phyloP scores from a whole-genome alignment of 1,140 invertebrate species.

The Drosophila pseudoobscura region DNA sequence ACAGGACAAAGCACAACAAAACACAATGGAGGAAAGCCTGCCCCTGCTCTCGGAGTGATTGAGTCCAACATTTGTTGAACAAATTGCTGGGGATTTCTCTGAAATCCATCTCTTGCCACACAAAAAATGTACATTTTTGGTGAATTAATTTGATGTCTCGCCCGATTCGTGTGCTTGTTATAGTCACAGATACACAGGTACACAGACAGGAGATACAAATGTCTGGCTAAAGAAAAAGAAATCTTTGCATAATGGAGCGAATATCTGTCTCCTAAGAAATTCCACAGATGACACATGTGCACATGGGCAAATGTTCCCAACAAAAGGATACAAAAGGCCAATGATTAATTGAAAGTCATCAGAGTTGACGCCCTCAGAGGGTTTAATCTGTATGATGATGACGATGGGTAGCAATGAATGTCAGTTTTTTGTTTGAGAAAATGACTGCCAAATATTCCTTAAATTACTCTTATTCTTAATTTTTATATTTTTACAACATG shows the following conservation, averaged over 20 bases:
- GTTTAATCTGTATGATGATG: slow-evolving; percentile 2
- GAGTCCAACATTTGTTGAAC: slow-evolving; percentile 61
- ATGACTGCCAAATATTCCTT: too few relatives aligned
- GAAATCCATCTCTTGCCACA: slow-evolving; percentile 36
- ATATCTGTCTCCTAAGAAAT: slow-evolving; percentile 18
- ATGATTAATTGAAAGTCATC: slow-evolving; percentile 56
- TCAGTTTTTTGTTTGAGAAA: not conserved
- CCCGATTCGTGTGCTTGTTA: slow-evolving; percentile 33
- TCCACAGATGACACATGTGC: slow-evolving; percentile 45
- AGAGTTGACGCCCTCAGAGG: slow-evolving; percentile 8
- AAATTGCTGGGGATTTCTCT: slow-evolving; percentile 56
- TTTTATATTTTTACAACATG: not conserved
- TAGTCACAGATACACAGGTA: not conserved
- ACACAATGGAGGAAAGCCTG: not conserved
- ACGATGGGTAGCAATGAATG: slow-evolving; percentile 6
- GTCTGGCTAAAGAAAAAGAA: slow-evolving; percentile 18
- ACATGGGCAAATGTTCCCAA: slow-evolving; percentile 34
- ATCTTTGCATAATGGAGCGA: slow-evolving; percentile 40
- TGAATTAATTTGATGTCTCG: slow-evolving; percentile 57
- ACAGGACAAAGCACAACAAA: slow-evolving; percentile 1
- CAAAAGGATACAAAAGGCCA: slow-evolving; percentile 35
- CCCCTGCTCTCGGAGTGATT: slow-evolving; percentile 46
- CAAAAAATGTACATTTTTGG: slow-evolving; percentile 42
- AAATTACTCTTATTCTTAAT: too few relatives aligned
- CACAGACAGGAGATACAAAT: slow-evolving; percentile 23